Conservation (phyloP, 35 echinoderm and acorn worm genomes). For the Apostichopus parvimensis region DNA sequence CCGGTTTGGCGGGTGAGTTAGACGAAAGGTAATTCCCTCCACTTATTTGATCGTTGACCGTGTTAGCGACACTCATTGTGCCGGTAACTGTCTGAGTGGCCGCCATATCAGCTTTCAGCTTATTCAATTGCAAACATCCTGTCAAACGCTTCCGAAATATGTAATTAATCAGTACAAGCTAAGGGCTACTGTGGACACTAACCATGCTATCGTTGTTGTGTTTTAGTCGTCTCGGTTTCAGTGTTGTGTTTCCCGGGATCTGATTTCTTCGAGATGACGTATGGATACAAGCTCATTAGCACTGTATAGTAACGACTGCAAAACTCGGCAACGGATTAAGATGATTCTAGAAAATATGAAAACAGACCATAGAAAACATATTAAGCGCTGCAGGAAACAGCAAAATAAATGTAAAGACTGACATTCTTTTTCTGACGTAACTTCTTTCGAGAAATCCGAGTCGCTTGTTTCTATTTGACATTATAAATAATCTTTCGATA, state of each 20-base stretch:
- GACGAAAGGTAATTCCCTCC: constrained; percentile 15
- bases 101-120: constrained; percentile 6
- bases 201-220: background rate
- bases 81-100: constrained; percentile 25
- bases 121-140: constrained; percentile 14
- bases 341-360: background rate
- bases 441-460: too few relatives aligned
- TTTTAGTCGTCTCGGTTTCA: background rate
- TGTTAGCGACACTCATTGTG: constrained; percentile 35
- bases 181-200: background rate
- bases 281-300: background rate
- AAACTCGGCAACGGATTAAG: background rate
- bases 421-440: too few relatives aligned
- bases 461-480: too few relatives aligned
- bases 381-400: too few relatives aligned
- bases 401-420: too few relatives aligned
- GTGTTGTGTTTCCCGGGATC: background rate
- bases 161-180: constrained; percentile 14
- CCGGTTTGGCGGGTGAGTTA: constrained; percentile 46
- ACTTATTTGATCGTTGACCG: constrained; percentile 22
- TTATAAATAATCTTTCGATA: too few relatives aligned
- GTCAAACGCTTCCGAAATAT: constrained; percentile 8
- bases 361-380: background rate
- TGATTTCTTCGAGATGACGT: background rate
- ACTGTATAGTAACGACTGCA: background rate